These are phyloP conservation scores for Uria aalge DNA, from an alignment of 2,113 vertebrate species.

Conservation along the genomic window DNA sequence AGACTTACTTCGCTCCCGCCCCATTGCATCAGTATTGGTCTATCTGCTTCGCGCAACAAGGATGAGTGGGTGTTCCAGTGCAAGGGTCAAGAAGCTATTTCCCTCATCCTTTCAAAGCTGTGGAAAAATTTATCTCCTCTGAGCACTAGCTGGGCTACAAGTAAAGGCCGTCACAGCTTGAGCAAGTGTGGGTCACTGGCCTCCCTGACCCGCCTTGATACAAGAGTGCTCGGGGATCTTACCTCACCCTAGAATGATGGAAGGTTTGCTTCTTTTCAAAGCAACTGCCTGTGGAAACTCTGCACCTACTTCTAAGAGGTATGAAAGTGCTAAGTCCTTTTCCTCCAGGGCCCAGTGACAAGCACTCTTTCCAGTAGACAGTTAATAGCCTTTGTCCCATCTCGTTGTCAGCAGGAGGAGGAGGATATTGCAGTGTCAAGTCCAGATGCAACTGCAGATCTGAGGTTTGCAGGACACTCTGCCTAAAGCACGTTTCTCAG, in stretches of 20 bases:
- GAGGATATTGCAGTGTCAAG: neutral
- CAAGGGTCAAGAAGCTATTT: constrained; percentile 11
- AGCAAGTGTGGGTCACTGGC: neutral
- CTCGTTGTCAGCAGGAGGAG: neutral
- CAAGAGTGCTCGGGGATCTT: fast-evolving
- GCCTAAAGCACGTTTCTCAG: neutral
- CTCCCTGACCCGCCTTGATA: neutral
- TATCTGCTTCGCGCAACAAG: neutral
- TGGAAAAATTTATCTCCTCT: neutral
- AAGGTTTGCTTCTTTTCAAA: neutral
- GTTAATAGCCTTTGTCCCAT: neutral
- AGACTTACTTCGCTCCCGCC: neutral
- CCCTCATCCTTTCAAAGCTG: neutral
- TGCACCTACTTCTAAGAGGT: neutral
- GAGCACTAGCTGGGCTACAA: neutral
- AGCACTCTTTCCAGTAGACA: neutral
- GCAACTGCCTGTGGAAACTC: neutral
- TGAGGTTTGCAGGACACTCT: neutral
- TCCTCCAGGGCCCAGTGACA: neutral
- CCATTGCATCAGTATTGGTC: neutral
- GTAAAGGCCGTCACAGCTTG: neutral
- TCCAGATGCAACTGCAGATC: neutral
- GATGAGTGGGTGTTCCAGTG: neutral
- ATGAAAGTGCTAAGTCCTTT: neutral
- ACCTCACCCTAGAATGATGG: neutral